Evolutionary conservation across 2,797 vertebrate species (phyloP).

Genomic region (Sebastes trivittatus): DNA sequence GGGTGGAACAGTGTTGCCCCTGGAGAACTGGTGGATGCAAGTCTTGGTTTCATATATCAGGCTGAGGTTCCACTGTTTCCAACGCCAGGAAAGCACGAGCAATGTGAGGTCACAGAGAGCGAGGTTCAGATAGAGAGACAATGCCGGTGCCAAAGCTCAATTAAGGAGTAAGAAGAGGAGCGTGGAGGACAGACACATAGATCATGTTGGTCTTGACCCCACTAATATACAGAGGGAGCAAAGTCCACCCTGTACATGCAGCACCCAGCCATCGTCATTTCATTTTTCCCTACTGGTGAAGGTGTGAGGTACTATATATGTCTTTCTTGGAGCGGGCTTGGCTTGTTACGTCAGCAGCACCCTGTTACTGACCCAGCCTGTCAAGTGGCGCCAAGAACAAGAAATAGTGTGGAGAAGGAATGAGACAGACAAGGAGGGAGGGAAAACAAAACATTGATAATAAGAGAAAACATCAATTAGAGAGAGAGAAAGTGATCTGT

Average conservation of each 20-base stretch:
- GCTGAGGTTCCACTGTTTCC: constrained; percentile 61
- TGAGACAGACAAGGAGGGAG: constrained; percentile 32
- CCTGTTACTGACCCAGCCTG: constrained; percentile 65
- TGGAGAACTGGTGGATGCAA: constrained; percentile 58
- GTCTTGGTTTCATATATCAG: constrained; percentile 73
- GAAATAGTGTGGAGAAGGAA: constrained; percentile 44
- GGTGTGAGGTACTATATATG: constrained; percentile 67
- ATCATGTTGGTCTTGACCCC: constrained; percentile 60
- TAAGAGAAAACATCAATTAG: constrained; percentile 33
- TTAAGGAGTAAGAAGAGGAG: constrained; percentile 66
- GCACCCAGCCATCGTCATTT: constrained; percentile 37
- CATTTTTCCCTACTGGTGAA: constrained; percentile 50
- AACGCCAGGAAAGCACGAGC: constrained; percentile 66
- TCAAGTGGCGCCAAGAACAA: constrained; percentile 64
- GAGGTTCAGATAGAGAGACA: constrained; percentile 54
- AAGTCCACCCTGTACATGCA: constrained; percentile 39
- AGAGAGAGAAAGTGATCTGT: constrained; percentile 20
- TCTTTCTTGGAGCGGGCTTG: constrained; percentile 64
- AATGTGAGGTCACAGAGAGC: constrained; percentile 68
- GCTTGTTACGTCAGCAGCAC: constrained; percentile 68
- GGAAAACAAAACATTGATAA: constrained; percentile 41
- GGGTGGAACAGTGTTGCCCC: constrained; percentile 54
- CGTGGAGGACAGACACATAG: constrained; percentile 60
- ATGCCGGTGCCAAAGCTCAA: constrained; percentile 68
- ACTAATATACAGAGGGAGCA: constrained; percentile 31